Conservation (phyloP, 35 echinoderm and acorn worm genomes). For the Stichopus chloronotus region DNA sequence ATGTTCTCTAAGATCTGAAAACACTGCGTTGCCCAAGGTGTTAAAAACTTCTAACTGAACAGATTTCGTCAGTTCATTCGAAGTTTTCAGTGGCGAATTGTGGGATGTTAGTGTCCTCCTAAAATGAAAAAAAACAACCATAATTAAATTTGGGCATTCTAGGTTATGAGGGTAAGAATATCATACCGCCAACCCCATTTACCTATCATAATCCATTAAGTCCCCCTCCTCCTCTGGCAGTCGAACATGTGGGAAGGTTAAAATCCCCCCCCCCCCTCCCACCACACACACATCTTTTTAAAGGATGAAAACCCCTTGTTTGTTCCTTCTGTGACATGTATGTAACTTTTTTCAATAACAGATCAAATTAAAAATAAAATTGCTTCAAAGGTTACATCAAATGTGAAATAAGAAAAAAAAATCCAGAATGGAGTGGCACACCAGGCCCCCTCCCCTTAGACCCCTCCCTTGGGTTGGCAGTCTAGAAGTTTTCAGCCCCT, state of each 20-base stretch:
- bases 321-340: too few species aligned
- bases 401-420: too few species aligned
- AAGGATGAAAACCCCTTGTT: background rate
- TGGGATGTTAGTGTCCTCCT: too few species aligned
- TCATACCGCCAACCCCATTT: background rate
- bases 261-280: background rate
- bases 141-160: slow-evolving; percentile 3
- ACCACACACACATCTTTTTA: background rate
- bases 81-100: slow-evolving; percentile 19
- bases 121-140: background rate
- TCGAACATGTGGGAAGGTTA: background rate
- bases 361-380: too few species aligned
- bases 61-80: background rate
- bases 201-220: background rate
- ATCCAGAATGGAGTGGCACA: too few species aligned
- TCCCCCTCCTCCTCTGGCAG: background rate
- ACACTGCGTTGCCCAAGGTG: background rate
- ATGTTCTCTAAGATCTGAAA: slow-evolving; percentile 21
- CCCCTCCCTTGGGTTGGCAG: too few species aligned
- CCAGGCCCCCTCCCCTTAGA: too few species aligned
- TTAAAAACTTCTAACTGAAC: slow-evolving; percentile 16
- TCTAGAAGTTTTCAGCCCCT: too few species aligned
- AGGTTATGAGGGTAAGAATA: background rate
- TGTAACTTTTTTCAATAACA: too few species aligned
- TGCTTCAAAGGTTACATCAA: too few species aligned